phyloP scores from a whole-genome alignment of 2,797 vertebrate genomes.

The Sebastes diaconus region DNA sequence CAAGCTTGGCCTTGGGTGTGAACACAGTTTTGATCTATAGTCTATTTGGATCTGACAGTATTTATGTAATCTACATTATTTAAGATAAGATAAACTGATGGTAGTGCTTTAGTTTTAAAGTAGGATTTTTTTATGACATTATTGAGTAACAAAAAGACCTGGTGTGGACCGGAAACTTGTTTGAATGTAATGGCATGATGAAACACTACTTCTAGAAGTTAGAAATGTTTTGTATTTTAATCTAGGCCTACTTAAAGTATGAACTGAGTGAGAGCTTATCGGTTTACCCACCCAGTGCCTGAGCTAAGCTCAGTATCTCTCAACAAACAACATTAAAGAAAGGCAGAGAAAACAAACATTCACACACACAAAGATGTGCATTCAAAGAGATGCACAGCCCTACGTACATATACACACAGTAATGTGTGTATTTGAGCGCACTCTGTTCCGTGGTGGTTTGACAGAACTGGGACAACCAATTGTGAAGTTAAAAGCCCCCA shows the following conservation, averaged over 20 bases:
- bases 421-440: constrained; percentile 34
- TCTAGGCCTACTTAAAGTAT: background rate
- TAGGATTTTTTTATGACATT: background rate
- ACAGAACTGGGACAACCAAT: constrained; percentile 76
- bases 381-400: constrained; percentile 16
- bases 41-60: background rate
- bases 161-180: background rate
- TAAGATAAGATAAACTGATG: background rate
- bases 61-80: background rate
- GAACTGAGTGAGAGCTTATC: background rate
- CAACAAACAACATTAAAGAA: constrained; percentile 47
- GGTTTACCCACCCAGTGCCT: constrained; percentile 8
- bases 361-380: constrained; percentile 14
- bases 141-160: background rate
- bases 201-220: background rate
- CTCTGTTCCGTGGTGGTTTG: constrained; percentile 45
- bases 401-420: constrained; percentile 2
- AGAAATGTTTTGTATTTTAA: background rate
- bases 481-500: constrained; percentile 73
- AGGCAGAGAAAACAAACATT: constrained; percentile 27
- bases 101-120: background rate
- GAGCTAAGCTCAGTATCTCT: constrained; percentile 11
- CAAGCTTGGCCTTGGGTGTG: background rate
- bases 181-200: background rate
- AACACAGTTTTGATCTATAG: background rate